Evolutionary conservation across 2,797 vertebrate species (phyloP).

Genomic region (Brachyrhaphis roseni): DNA sequence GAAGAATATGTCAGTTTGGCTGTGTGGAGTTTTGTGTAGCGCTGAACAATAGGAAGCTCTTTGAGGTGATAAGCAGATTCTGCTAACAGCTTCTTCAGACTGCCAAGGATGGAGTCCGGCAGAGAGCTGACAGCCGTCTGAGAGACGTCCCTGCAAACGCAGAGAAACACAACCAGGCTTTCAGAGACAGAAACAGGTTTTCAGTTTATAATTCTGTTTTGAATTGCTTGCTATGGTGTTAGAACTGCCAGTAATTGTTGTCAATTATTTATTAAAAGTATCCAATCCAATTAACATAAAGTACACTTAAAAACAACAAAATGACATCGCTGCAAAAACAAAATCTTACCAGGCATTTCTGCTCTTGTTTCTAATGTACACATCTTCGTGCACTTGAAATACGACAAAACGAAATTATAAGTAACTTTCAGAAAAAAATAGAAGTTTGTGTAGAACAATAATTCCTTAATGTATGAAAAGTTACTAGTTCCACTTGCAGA

Average conservation of each 20-base stretch:
- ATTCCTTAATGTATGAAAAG: too few relatives aligned
- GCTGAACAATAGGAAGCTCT: constrained; percentile 86
- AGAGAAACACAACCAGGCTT: neutral
- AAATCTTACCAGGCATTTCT: too few relatives aligned
- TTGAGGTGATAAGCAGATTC: constrained; percentile 84
- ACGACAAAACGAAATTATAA: too few relatives aligned
- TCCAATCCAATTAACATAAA: neutral
- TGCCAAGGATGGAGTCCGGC: constrained; percentile 85
- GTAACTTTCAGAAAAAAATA: too few relatives aligned
- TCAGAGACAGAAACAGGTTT: neutral
- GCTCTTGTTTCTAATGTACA: too few relatives aligned
- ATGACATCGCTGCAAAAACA: too few relatives aligned
- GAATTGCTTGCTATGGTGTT: neutral
- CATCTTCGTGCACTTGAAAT: too few relatives aligned
- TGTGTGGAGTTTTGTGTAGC: constrained; percentile 82
- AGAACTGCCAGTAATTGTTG: neutral
- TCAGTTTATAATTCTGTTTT: neutral
- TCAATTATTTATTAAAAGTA: neutral
- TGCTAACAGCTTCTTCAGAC: constrained; percentile 86
- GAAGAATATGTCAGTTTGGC: constrained; percentile 93
- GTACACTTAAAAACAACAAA: neutral
- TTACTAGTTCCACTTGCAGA: too few relatives aligned
- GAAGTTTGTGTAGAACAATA: too few relatives aligned
- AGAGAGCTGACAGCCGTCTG: constrained; percentile 86
- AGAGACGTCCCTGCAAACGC: constrained; percentile 88